phyloP scores from a whole-genome alignment of 2,113 vertebrate species.

The Ciconia boyciana region DNA sequence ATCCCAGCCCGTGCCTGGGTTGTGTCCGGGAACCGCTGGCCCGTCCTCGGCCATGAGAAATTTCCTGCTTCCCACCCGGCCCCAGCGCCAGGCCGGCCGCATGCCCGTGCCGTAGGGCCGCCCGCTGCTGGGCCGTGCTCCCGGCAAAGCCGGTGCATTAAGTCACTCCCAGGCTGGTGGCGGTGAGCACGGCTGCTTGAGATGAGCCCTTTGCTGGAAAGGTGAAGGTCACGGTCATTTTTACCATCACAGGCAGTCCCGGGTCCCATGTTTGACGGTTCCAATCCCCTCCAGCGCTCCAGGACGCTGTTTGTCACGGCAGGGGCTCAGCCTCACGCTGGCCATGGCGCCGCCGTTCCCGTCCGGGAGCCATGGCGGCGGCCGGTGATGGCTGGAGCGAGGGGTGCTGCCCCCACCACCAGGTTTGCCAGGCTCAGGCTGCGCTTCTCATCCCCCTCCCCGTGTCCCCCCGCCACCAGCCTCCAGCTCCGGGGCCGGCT shows the following conservation, averaged over 20 bases:
- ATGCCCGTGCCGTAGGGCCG: rapidly evolving
- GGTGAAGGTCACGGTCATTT: not conserved
- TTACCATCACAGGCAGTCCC: not conserved
- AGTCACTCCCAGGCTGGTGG: not conserved
- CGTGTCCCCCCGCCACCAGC: not conserved
- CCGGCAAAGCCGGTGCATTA: rapidly evolving
- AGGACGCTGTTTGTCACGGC: not conserved
- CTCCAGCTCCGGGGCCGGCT: rapidly evolving
- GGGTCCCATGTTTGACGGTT: not conserved
- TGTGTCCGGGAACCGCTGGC: not conserved
- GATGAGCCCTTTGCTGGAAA: not conserved
- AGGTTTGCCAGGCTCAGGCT: rapidly evolving
- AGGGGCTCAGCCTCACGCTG: rapidly evolving
- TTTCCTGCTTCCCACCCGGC: not conserved
- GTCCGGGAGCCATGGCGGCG: rapidly evolving
- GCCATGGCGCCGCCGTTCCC: rapidly evolving
- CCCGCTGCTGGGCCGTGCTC: rapidly evolving
- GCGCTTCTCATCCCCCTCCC: not conserved
- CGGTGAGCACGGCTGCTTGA: not conserved
- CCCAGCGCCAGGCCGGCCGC: rapidly evolving
- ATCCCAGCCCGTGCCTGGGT: rapidly evolving
- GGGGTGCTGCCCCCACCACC: not conserved
- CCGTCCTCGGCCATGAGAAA: not conserved
- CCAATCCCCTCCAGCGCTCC: not conserved
- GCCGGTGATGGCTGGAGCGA: rapidly evolving